Conservation (phyloP, 1,140 invertebrate species). For the Drosophila asahinai region DNA sequence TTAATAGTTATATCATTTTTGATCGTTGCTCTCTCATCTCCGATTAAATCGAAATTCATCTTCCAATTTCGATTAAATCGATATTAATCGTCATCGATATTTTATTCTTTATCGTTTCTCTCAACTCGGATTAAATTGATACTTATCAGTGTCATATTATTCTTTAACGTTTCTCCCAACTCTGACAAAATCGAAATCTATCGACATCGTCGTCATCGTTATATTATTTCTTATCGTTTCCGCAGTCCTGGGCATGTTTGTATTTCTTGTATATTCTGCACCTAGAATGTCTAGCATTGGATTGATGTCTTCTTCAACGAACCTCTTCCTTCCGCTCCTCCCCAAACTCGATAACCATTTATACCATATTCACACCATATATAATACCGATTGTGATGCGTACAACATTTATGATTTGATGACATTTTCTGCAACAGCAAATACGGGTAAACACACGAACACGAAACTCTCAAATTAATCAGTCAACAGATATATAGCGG, state of each 20-base stretch:
- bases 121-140: too few relatives aligned
- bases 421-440: constrained; percentile 68
- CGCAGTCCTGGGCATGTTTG: constrained; percentile 5
- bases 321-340: constrained; percentile 18
- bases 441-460: constrained; percentile 69
- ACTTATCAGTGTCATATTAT: too few relatives aligned
- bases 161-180: background rate
- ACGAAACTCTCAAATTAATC: constrained; percentile 43
- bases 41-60: too few relatives aligned
- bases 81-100: too few relatives aligned
- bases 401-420: constrained; percentile 47
- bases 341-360: constrained; percentile 19
- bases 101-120: background rate
- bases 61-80: too few relatives aligned
- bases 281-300: constrained; percentile 32
- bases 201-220: too few relatives aligned
- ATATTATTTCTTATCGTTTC: background rate
- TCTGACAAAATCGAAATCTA: too few relatives aligned
- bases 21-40: too few relatives aligned
- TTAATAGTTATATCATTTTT: too few relatives aligned
- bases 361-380: constrained; percentile 24
- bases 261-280: constrained; percentile 21
- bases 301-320: constrained; percentile 35
- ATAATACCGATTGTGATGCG: constrained; percentile 44
- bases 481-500: constrained; percentile 40